These are phyloP conservation scores for Phthorimaea operculella DNA, from an alignment of 1,140 invertebrate genomes.

Conservation along the genomic window DNA sequence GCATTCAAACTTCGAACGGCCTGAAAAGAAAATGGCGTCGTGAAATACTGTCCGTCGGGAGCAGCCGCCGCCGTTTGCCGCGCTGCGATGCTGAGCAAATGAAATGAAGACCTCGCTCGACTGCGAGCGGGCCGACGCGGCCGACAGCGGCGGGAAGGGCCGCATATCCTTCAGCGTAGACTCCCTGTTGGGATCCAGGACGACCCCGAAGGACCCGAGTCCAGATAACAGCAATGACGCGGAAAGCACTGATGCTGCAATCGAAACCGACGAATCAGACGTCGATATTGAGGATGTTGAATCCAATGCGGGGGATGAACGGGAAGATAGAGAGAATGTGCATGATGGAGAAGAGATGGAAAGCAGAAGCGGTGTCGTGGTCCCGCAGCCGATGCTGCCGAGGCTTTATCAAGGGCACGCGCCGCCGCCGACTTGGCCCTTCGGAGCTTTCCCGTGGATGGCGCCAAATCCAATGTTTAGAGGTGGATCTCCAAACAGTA, in stretches of 20 bases:
- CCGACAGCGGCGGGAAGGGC: conserved; percentile 51
- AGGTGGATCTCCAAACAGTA: conserved; percentile 55
- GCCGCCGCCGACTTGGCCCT: conserved; percentile 52
- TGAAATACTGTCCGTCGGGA: neutral
- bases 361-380: conserved; percentile 46
- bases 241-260: conserved; percentile 39
- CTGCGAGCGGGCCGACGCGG: conserved; percentile 57
- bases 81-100: conserved; percentile 47
- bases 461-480: conserved; percentile 59
- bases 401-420: conserved; percentile 53
- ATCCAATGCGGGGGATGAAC: conserved; percentile 44
- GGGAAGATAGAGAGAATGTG: conserved; percentile 39
- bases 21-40: conserved; percentile 2
- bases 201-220: conserved; percentile 30
- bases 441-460: conserved; percentile 62
- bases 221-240: conserved; percentile 46
- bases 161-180: conserved; percentile 64
- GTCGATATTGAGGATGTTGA: conserved; percentile 62
- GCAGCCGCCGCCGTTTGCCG: neutral
- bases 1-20: neutral
- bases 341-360: conserved; percentile 44
- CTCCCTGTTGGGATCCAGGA: conserved; percentile 45
- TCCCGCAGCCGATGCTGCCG: conserved; percentile 57
- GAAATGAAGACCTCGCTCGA: conserved; percentile 65
- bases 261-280: conserved; percentile 54